A percentile compares a stretch with the other conserved stretches of the same genome.
These are phyloP conservation scores for Menidia menidia DNA, from an alignment of 2,797 vertebrate species.

Conservation along the genomic window DNA sequence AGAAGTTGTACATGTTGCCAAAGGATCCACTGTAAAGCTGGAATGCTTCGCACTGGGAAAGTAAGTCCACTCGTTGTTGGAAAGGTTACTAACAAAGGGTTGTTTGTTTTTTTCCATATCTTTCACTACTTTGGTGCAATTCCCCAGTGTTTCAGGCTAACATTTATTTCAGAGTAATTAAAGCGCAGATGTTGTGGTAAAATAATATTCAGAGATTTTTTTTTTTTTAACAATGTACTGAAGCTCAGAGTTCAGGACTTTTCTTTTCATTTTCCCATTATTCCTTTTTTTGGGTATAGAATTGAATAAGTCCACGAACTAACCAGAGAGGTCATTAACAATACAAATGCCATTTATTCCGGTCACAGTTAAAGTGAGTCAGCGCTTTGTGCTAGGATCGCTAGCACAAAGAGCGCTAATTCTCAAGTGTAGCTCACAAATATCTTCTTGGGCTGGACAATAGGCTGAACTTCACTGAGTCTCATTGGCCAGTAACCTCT, in stretches of 20 bases:
- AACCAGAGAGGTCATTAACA: no score
- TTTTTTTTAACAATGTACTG: constrained; percentile 9
- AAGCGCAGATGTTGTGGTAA: neutral
- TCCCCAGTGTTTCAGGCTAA: constrained; percentile 34
- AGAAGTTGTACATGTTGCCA: constrained; percentile 91
- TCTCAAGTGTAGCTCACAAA: no score
- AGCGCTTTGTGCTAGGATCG: no score
- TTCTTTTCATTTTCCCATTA: no score
- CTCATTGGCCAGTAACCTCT: no score
- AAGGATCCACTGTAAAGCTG: constrained; percentile 92
- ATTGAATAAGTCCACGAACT: no score
- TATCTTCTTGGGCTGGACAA: no score
- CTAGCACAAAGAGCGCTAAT: no score
- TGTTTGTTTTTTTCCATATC: constrained; percentile 21
- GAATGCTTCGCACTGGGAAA: constrained; percentile 99
- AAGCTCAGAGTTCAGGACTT: constrained; percentile 9
- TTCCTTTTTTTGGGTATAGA: no score
- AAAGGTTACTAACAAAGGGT: constrained; percentile 25
- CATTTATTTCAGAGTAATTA: constrained; percentile 34
- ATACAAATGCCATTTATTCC: no score
- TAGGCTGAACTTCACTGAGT: no score
- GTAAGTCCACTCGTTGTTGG: constrained; percentile 82
- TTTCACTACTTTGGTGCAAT: constrained; percentile 30
- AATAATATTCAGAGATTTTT: constrained; percentile 19
- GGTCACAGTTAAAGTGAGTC: no score